Base-by-base conservation (phyloP, 2,888 invertebrate species). In the Cerastis rubricosa region DNA sequence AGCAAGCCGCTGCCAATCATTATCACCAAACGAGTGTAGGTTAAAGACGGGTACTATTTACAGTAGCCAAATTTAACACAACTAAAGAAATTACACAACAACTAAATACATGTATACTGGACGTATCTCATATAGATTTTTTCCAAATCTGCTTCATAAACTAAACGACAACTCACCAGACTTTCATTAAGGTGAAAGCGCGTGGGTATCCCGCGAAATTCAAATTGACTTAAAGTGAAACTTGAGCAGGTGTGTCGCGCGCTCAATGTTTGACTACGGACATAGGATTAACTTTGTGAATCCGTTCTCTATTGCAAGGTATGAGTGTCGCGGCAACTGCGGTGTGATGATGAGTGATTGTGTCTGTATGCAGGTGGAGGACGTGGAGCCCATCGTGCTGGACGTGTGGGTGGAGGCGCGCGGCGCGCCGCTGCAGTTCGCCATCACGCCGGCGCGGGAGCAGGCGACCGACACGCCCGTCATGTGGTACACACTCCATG, bases 371-470 rank as follows among this genome's bases (percentile, higher is more conserved):
- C 76, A 92, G 92, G 78, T 93, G 2, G 89, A 90, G 8, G 73
- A 88, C 25, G 25, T 95, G 88, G 93, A 91, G 76, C 93, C 95
- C 4, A 81, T 95, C 2, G 89, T 95, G 14, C 25, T 96, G 69
- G 94, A 95, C 84, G 85, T 95, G 81, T 96, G 95, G 95, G 82
- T 93, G 51, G 92, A 95, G 86, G 94, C 85, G 29, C 81, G 89
- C 7, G 95, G 94, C 0, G 61, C 89, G 2, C 93, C 95, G 57
- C 90, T 96, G 40, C 89, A 87, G 74, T 88, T 94, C 51, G 91
- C 92, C 8, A 78, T 92, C 49, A 77, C 74, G 14, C 87, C 19
- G 22, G 35, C 35, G 59, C 7, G 17, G 49, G 49, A 6, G 17
- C 49, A 17, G 29, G 59, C 59, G 17, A 29, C 49, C 6, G 3